Evolutionary conservation across 2,113 vertebrate species (phyloP).

Genomic region (Coryphaenoides rupestris): DNA sequence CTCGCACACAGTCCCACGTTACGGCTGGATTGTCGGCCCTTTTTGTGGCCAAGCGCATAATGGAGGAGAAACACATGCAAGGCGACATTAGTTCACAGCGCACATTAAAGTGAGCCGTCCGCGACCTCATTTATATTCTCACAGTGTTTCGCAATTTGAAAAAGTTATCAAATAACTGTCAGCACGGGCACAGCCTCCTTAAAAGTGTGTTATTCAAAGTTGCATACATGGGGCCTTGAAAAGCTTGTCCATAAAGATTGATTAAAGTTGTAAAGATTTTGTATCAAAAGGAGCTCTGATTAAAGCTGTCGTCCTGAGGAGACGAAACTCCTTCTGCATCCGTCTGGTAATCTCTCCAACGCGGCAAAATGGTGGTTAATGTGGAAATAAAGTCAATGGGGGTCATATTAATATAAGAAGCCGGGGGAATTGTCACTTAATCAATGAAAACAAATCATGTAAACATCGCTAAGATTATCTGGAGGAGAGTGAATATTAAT

Average conservation of each 20-base stretch:
- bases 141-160: slow-evolving; percentile 65
- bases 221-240: slow-evolving; percentile 55
- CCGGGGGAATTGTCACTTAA: slow-evolving; percentile 79
- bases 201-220: slow-evolving; percentile 67
- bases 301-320: slow-evolving; percentile 53
- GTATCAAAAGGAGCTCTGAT: slow-evolving; percentile 66
- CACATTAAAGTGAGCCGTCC: slow-evolving; percentile 27
- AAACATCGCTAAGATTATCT: slow-evolving; percentile 79
- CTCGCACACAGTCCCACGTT: too few relatives aligned
- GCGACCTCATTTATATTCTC: slow-evolving; percentile 65
- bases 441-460: slow-evolving; percentile 91
- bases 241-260: slow-evolving; percentile 70
- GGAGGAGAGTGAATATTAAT: slow-evolving; percentile 82
- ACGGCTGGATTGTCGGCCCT: too few relatives aligned
- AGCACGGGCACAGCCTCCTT: slow-evolving; percentile 64
- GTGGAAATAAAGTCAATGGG: slow-evolving; percentile 85
- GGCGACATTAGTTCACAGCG: too few relatives aligned
- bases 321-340: slow-evolving; percentile 60
- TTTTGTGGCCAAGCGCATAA: too few relatives aligned
- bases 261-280: slow-evolving; percentile 75
- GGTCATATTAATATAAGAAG: slow-evolving; percentile 88
- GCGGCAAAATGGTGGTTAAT: slow-evolving; percentile 78
- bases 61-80: too few relatives aligned
- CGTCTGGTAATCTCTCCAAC: slow-evolving; percentile 69
- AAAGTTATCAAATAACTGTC: slow-evolving; percentile 60